phyloP scores from a whole-genome alignment of 2,797 vertebrate genomes.

The Protosalanx chinensis region DNA sequence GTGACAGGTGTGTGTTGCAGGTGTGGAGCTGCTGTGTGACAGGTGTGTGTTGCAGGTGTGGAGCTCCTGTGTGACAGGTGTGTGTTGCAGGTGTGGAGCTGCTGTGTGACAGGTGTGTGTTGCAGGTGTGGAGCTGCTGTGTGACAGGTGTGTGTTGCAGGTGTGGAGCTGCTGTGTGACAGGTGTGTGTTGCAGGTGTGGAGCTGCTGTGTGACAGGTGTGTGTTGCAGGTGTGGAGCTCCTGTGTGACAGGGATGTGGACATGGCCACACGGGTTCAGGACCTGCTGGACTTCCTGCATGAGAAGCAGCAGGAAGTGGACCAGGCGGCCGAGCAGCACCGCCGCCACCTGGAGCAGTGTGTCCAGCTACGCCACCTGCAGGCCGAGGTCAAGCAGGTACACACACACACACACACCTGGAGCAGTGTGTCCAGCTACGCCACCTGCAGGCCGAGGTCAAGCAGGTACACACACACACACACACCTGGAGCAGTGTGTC shows the following conservation, averaged over 20 bases:
- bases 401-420: constrained; percentile 56
- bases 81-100: no score
- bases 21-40: no score
- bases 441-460: constrained; percentile 89
- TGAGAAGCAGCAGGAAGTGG: constrained; percentile 98
- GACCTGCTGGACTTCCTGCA: constrained; percentile 97
- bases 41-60: no score
- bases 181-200: no score
- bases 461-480: background rate
- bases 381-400: constrained; percentile 99
- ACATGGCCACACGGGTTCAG: constrained; percentile 97
- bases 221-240: constrained; percentile 86
- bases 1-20: no score
- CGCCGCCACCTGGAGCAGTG: constrained; percentile 95
- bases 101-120: no score
- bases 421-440: constrained; percentile 94
- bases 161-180: no score
- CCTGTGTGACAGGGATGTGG: constrained; percentile 93
- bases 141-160: no score
- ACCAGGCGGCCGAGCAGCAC: constrained; percentile 91
- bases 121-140: no score
- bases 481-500: no score
- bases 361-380: constrained; percentile 91
- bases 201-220: no score
- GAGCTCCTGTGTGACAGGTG: no score